Evolutionary conservation across 1,140 invertebrate species (phyloP).

Genomic region (Venturia canescens): DNA sequence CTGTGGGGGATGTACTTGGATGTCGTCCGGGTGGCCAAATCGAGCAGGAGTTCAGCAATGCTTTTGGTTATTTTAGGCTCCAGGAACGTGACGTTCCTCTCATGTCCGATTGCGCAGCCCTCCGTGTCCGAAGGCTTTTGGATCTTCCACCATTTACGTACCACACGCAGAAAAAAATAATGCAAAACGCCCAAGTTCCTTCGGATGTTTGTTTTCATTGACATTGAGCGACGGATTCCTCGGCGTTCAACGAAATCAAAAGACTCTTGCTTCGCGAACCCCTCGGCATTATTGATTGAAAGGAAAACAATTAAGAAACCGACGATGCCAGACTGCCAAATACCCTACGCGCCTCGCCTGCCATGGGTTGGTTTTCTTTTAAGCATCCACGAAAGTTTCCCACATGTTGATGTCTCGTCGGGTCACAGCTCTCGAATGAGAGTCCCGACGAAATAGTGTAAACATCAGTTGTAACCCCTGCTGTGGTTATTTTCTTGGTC

Average conservation of each 20-base stretch:
- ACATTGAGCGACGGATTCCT: slow-evolving; percentile 45
- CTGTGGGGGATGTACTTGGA: slow-evolving; percentile 23
- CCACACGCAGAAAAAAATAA: slow-evolving; percentile 15
- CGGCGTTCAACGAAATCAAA: slow-evolving; percentile 26
- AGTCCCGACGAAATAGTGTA: slow-evolving; percentile 5
- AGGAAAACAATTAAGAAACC: slow-evolving; percentile 62
- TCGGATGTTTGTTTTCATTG: slow-evolving; percentile 65
- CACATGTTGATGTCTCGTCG: slow-evolving; percentile 26
- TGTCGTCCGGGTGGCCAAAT: slow-evolving; percentile 35
- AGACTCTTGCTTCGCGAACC: slow-evolving; percentile 61
- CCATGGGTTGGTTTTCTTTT: slow-evolving; percentile 65
- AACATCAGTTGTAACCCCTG: slow-evolving; percentile 35
- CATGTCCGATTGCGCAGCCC: not conserved
- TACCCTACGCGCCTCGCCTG: not conserved
- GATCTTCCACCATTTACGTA: slow-evolving; percentile 26
- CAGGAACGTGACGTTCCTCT: slow-evolving; percentile 45
- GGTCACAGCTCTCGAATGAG: no score
- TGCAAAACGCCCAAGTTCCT: not conserved
- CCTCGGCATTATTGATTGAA: slow-evolving; percentile 40
- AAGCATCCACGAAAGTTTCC: slow-evolving; percentile 65
- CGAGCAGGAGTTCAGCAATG: not conserved
- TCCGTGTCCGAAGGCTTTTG: not conserved
- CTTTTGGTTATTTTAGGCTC: slow-evolving; percentile 51
- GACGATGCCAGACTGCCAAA: slow-evolving; percentile 43
- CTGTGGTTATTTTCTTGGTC: slow-evolving; percentile 31